Percentiles rank a stretch among this genome's conserved stretches.
Evolutionary conservation across 2,888 invertebrate species (phyloP).

Genomic region (Mantis religiosa): DNA sequence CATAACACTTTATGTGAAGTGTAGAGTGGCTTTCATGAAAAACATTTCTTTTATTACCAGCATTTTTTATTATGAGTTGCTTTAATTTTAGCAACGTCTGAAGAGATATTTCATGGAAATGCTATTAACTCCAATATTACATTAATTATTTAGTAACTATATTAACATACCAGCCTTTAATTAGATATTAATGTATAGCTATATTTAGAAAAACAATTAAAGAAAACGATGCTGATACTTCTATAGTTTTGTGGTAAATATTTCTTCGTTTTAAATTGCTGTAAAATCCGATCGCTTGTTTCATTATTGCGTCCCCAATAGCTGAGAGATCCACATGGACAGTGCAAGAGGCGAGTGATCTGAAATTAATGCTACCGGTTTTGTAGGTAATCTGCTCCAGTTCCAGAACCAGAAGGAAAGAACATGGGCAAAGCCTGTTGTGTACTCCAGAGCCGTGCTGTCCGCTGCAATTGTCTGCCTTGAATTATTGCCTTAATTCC

Average conservation of each 20-base stretch:
- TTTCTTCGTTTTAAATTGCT: not conserved
- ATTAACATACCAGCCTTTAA: no score
- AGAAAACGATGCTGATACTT: no score
- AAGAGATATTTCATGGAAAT: no score
- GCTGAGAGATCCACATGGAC: not conserved
- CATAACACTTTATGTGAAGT: no score
- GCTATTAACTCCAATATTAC: no score
- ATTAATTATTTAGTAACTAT: no score
- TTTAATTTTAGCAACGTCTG: no score
- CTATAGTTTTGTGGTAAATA: not conserved
- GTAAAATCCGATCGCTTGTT: not conserved
- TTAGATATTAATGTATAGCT: no score
- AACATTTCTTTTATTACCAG: no score
- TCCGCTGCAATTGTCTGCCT: not conserved
- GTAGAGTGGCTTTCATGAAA: no score
- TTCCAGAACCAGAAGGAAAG: not conserved
- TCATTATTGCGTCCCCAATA: not conserved
- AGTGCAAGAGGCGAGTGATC: not conserved
- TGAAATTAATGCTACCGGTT: not conserved
- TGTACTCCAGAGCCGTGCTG: not conserved
- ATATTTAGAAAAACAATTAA: no score
- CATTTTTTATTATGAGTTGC: no score
- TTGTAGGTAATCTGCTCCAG: not conserved
- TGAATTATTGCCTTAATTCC: not conserved
- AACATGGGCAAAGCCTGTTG: not conserved